Percentiles rank a stretch among this genome's conserved stretches.
Evolutionary conservation across 2,113 vertebrate species (phyloP).

Genomic region (Cnemophilus loriae): DNA sequence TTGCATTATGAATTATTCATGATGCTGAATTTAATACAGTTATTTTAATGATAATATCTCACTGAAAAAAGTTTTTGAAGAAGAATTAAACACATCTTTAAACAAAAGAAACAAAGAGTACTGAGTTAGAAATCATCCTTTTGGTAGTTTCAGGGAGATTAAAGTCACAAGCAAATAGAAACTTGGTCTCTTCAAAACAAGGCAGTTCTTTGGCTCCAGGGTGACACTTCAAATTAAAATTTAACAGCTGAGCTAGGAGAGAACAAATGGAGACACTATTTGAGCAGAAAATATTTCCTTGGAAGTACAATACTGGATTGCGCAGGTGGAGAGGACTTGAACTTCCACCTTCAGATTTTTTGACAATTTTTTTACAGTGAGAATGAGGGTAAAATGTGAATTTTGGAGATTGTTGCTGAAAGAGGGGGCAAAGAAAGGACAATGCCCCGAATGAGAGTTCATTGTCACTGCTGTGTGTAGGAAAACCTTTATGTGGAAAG

Average conservation of each 20-base stretch:
- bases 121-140: background rate
- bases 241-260: background rate
- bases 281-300: background rate
- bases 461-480: background rate
- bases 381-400: background rate
- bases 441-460: background rate
- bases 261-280: background rate
- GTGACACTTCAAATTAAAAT: background rate
- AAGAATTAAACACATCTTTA: background rate
- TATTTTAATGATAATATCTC: conserved; percentile 19
- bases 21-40: background rate
- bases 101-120: conserved; percentile 19
- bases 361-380: background rate
- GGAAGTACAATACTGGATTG: background rate
- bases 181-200: background rate
- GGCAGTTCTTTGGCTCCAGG: background rate
- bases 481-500: background rate
- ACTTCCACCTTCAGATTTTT: background rate
- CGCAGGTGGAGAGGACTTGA: background rate
- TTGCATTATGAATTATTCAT: conserved; percentile 41
- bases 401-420: background rate
- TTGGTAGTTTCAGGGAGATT: background rate
- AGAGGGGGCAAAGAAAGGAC: background rate
- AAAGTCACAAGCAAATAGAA: background rate
- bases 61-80: background rate